A percentile compares a stretch with the other conserved stretches of the same genome.
These are phyloP conservation scores for Protonemura montana DNA, from an alignment of 2,888 invertebrate species.

Conservation along the genomic window DNA sequence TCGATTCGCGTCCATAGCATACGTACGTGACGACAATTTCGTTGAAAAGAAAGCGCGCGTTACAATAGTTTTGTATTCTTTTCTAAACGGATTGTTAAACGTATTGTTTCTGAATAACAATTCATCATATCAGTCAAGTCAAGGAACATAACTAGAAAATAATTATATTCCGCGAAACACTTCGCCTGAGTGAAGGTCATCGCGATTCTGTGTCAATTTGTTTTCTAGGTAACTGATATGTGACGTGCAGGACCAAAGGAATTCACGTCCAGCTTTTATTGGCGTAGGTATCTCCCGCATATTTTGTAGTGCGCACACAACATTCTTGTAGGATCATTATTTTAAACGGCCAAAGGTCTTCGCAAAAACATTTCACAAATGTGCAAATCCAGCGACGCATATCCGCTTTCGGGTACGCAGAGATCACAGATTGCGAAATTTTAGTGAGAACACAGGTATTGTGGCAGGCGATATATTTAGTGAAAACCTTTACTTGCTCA, in stretches of 20 bases:
- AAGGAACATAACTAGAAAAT: slow-evolving; percentile 3
- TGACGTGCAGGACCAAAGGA: neutral
- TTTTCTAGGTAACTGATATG: neutral
- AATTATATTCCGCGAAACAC: slow-evolving; percentile 19
- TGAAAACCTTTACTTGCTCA: neutral
- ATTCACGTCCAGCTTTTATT: neutral
- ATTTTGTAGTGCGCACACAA: neutral
- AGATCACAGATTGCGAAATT: neutral
- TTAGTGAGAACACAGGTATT: neutral
- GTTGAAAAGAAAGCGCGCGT: slow-evolving; percentile 21
- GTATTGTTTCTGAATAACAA: slow-evolving; percentile 14
- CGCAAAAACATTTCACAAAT: neutral
- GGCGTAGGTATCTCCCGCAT: neutral
- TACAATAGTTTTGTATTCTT: neutral
- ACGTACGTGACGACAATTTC: neutral
- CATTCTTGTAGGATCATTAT: neutral
- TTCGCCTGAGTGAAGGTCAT: neutral
- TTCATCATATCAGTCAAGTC: neutral
- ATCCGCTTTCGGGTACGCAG: neutral
- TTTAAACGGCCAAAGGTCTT: neutral
- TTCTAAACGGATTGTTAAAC: neutral
- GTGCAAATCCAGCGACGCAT: slow-evolving; percentile 22
- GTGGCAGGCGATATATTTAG: neutral
- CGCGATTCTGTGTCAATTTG: slow-evolving; percentile 19
- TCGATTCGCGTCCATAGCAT: neutral